Base-by-base conservation (phyloP, 37 sponge, comb jelly and placozoan species). In the Dysidea cf. avara region DNA sequence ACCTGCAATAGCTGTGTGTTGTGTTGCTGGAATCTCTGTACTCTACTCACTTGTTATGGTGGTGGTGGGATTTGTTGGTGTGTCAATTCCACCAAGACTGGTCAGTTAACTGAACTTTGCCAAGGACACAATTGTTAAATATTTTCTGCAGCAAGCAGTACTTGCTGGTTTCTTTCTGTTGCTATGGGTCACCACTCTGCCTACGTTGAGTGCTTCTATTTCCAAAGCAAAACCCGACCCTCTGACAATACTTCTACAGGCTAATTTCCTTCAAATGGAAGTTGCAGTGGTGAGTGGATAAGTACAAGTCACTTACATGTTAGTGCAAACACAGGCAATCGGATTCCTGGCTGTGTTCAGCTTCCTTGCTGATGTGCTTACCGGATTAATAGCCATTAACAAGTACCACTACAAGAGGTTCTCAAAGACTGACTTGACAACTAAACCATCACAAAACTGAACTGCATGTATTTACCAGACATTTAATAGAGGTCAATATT, bases 151-250 rank as follows among this genome's bases (percentile, higher is more conserved):
- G 89, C 69, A 34, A 0, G 30, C 80, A 2, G 13, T 79, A 0
- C 1, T 75, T 1, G 52, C 84, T 26, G 58, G 68, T n/a, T 14
- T 53, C 0, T 34, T 39, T 1, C 46, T 83, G 33, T n/a, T 79
- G 0, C 29, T 69, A 14, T 82, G 78, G 90, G 24, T 83, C 21
- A 26, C 83, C 17, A 58, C 61, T 17, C 52, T 64, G 16, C 71
- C 90, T 14, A 24, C 69, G 2, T 71, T 75, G 65, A 89, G 90
- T 79, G 85, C 80, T 2, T 63, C 61, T n/a, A 2, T 89, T 3
- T 39, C 56, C 5, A 24, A 56, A 34, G 47, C 83, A 22, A 56
- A 75, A 14, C 7, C 53, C 54, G 58, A 65, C 56, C 47, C 13
- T 2, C 83, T 54, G 53, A 70, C 85, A 25, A 67, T 79, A 39